Evolutionary conservation across 2,797 vertebrate species (phyloP), one percentile per base, ranked within the genome.

Genomic region (Sorex maritimensis): DNA sequence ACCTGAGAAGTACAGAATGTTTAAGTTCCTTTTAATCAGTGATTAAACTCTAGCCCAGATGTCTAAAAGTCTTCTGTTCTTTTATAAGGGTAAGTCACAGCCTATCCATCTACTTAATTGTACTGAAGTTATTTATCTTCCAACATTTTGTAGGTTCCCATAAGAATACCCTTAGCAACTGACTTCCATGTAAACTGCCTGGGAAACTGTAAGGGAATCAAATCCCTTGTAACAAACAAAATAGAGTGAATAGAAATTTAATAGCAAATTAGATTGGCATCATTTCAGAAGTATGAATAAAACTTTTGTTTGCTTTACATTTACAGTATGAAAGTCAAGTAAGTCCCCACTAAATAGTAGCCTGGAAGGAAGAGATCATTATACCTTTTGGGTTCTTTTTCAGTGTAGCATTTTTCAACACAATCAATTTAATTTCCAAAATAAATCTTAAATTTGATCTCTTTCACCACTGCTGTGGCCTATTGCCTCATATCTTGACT

Each of bases 241-340:
- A 93, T 89, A 92, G 88, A 92, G 85, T 34, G 79, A 95, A 93
- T 94, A 63, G 93, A 94, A 96, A 95, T 93, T 94, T 96, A 95
- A 93, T 95, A 94, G 84, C 78, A 96, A 94, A 84, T 96, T 96
- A 97, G 97, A 95, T 92, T 94, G 87, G 95, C 94, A 79, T 82
- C 85, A 85, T 92, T 95, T 94, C 63, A 95, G 81, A 30, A 95
- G 67, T 80, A 96, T 93, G 95, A 93, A 84, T 87, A 95, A 95
- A 93, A 44, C 95, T 97, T 97, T 96, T 81, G 61, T 96, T 95
- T 96, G 83, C 80, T 87, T 80, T 81, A 91, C 93, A 95, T 95
- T 95, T 80, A 75, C 44, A 93, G 61, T 91, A 83, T 73, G 93
- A 95, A 94, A 94, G 92, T 95, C 94, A 94, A 81, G 84, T 93